A percentile compares a stretch with the other conserved stretches of the same genome.
phyloP scores from a whole-genome alignment of 2,113 vertebrate species.

The Garra rufa region DNA sequence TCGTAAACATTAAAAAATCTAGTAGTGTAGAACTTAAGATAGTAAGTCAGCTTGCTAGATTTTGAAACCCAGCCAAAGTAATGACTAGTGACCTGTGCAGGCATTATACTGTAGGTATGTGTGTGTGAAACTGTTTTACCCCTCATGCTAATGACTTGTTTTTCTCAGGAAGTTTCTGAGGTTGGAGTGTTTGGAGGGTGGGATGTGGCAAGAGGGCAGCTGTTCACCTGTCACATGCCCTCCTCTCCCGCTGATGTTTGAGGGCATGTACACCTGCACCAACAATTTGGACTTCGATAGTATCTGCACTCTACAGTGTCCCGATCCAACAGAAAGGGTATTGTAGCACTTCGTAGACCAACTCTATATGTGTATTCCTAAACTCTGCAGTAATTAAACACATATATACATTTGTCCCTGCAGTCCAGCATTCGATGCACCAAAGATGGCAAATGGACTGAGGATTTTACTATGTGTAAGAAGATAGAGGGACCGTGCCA shows the following conservation, averaged over 20 bases:
- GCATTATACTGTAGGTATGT: background rate
- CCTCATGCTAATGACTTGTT: background rate
- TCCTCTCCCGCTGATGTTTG: conserved; percentile 82
- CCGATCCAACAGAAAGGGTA: conserved; percentile 78
- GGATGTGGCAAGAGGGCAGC: conserved; percentile 83
- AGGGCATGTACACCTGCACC: conserved; percentile 94
- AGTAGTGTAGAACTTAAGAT: background rate
- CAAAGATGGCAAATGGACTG: conserved; percentile 88
- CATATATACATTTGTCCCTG: conserved; percentile 44
- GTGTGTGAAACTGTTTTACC: background rate
- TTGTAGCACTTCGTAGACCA: background rate
- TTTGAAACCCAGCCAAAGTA: background rate
- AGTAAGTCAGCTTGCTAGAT: background rate
- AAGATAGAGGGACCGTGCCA: conserved; percentile 83
- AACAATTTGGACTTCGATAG: conserved; percentile 83
- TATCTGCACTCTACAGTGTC: conserved; percentile 84
- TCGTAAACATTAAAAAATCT: background rate
- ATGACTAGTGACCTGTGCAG: background rate
- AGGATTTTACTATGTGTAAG: conserved; percentile 86
- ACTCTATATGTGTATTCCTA: background rate
- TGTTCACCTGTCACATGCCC: conserved; percentile 87
- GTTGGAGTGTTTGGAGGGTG: conserved; percentile 86
- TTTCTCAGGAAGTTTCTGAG: conserved; percentile 86
- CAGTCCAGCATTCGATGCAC: conserved; percentile 86
- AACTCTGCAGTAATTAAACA: background rate